Conservation (phyloP, 2,888 invertebrate species). For the Lepidochrysops patricia region DNA sequence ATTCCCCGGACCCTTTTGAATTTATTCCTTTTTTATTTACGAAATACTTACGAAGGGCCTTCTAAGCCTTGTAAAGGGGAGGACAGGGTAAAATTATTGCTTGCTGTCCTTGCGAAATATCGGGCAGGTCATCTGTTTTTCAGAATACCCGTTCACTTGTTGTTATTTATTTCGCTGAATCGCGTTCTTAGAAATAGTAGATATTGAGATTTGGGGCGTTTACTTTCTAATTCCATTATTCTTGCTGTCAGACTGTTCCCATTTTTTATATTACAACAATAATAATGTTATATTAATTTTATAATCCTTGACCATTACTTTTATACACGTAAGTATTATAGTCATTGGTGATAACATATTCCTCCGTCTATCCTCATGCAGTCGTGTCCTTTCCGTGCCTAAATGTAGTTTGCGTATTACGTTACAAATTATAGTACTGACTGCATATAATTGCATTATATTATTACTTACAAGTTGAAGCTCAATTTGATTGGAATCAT, state of each 20-base stretch:
- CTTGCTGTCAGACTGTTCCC: not conserved
- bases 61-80: conserved; percentile 14
- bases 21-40: conserved; percentile 17
- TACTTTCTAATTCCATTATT: not conserved
- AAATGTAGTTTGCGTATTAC: too few species aligned
- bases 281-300: not conserved
- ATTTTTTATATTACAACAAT: not conserved
- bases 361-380: too few species aligned
- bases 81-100: conserved; percentile 22
- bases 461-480: too few species aligned
- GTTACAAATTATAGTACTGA: too few species aligned
- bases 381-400: too few species aligned
- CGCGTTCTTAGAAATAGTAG: conserved; percentile 1
- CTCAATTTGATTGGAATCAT: too few species aligned
- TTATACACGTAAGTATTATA: too few species aligned
- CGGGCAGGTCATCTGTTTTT: conserved; percentile 20
- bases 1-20: conserved; percentile 15
- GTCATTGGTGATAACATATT: too few species aligned
- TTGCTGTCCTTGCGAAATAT: conserved; percentile 21
- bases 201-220: not conserved
- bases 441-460: not conserved
- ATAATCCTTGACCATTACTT: too few species aligned
- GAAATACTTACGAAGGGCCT: conserved; percentile 16
- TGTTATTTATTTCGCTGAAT: conserved; percentile 15
- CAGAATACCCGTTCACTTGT: conserved; percentile 14